Evolutionary conservation across 2,113 vertebrate species (phyloP).

Genomic region (Actenoides lindsayi): DNA sequence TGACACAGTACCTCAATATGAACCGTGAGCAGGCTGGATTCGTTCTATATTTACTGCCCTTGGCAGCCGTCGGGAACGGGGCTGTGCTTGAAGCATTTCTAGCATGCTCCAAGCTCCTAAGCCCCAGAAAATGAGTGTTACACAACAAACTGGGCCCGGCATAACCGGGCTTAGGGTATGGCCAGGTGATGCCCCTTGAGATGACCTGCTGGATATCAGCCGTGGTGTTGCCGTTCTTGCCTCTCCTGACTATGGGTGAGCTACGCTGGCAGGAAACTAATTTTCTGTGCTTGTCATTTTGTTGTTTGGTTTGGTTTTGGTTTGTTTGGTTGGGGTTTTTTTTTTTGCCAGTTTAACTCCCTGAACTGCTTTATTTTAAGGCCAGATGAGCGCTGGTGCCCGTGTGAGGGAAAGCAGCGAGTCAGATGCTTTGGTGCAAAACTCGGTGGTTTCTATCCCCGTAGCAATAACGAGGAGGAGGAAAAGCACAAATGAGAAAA

Average conservation of each 20-base stretch:
- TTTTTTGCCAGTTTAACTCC: not conserved
- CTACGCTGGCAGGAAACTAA: not conserved
- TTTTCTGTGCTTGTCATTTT: not conserved
- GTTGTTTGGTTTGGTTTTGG: not conserved
- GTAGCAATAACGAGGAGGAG: not conserved
- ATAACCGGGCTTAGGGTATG: not conserved
- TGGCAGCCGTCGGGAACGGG: not conserved
- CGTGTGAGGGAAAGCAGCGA: accelerated
- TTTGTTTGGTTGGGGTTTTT: not conserved
- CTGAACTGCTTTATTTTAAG: not conserved
- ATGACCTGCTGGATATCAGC: not conserved
- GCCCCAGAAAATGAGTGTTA: constrained; percentile 22
- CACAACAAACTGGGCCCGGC: not conserved
- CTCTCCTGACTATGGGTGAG: not conserved
- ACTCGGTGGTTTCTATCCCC: accelerated
- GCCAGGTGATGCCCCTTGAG: not conserved
- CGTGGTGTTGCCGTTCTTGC: not conserved
- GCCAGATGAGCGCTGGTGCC: not conserved
- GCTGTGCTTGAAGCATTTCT: not conserved
- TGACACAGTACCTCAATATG: constrained; percentile 57
- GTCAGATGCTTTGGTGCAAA: not conserved
- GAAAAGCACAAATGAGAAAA: not conserved
- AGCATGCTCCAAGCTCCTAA: not conserved
- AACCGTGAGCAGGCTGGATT: constrained; percentile 19
- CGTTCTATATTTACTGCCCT: not conserved